A percentile compares a stretch with the other conserved stretches of the same genome.
Conservation (phyloP, 1,140 invertebrate genomes). For the Conus ventricosus region DNA sequence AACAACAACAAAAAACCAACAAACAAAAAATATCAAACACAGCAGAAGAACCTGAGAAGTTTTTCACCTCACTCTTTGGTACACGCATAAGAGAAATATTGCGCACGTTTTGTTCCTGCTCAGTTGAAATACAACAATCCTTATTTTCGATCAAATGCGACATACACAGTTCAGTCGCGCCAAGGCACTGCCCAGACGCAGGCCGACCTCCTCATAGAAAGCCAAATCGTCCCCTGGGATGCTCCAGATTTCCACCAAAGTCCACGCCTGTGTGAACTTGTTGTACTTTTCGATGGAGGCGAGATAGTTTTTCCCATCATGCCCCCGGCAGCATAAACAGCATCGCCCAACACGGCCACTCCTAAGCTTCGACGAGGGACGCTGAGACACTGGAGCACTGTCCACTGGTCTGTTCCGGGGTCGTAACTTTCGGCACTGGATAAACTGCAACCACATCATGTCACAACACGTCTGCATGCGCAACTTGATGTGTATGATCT, state of each 20-base stretch:
- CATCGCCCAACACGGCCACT: slow-evolving; percentile 28
- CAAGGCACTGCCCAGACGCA: too few relatives aligned
- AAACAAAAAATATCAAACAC: too few relatives aligned
- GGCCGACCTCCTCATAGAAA: neutral
- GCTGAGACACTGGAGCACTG: slow-evolving; percentile 25
- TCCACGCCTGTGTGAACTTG: slow-evolving; percentile 34
- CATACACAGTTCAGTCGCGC: too few relatives aligned
- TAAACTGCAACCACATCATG: slow-evolving; percentile 33
- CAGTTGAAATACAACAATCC: too few relatives aligned
- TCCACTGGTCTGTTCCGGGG: slow-evolving; percentile 40
- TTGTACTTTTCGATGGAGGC: slow-evolving; percentile 37
- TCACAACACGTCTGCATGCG: too few relatives aligned
- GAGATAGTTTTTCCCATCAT: slow-evolving; percentile 40
- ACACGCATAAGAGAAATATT: too few relatives aligned
- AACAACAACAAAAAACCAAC: too few relatives aligned
- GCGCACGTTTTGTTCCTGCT: too few relatives aligned
- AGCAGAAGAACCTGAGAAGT: too few relatives aligned
- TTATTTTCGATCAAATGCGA: too few relatives aligned
- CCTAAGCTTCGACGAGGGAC: slow-evolving; percentile 38
- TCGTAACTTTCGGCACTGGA: slow-evolving; percentile 39
- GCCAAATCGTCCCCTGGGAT: slow-evolving; percentile 38
- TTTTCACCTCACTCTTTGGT: too few relatives aligned
- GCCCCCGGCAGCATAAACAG: slow-evolving; percentile 40
- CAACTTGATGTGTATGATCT: too few relatives aligned
- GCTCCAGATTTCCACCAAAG: slow-evolving; percentile 32